Conservation (phyloP, 2,797 vertebrate species). For the Alauda arvensis region DNA sequence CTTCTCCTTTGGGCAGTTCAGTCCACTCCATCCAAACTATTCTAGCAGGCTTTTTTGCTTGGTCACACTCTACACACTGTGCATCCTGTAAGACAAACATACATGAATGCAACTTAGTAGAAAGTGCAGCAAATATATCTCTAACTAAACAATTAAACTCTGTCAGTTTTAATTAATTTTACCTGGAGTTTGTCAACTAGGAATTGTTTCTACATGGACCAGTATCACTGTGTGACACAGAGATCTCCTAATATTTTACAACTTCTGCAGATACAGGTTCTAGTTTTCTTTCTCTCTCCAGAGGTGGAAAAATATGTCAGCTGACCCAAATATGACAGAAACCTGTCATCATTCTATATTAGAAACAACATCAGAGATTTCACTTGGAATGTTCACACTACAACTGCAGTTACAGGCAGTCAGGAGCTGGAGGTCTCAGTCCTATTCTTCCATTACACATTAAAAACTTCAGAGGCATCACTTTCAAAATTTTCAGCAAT, state of each 20-base stretch:
- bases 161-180: not conserved
- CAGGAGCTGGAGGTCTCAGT: not conserved
- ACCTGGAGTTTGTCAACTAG: not conserved
- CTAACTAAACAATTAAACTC: not conserved
- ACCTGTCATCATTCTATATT: not conserved
- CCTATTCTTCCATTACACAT: not conserved
- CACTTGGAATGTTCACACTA: not conserved
- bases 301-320: not conserved
- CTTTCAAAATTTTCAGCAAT: not conserved
- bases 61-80: conserved; percentile 60
- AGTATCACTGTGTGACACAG: not conserved
- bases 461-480: not conserved
- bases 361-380: not conserved
- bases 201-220: not conserved
- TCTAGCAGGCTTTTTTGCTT: conserved; percentile 25
- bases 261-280: not conserved
- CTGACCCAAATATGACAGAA: not conserved
- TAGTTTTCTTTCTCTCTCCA: not conserved
- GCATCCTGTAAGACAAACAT: conserved; percentile 65
- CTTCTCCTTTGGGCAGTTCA: conserved; percentile 62
- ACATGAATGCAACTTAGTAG: not conserved
- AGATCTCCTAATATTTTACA: not conserved
- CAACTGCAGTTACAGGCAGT: not conserved
- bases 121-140: not conserved
- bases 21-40: conserved; percentile 73